These are phyloP conservation scores for Nomada hirtipes DNA, from an alignment of 2,888 invertebrate genomes.

Conservation along the genomic window DNA sequence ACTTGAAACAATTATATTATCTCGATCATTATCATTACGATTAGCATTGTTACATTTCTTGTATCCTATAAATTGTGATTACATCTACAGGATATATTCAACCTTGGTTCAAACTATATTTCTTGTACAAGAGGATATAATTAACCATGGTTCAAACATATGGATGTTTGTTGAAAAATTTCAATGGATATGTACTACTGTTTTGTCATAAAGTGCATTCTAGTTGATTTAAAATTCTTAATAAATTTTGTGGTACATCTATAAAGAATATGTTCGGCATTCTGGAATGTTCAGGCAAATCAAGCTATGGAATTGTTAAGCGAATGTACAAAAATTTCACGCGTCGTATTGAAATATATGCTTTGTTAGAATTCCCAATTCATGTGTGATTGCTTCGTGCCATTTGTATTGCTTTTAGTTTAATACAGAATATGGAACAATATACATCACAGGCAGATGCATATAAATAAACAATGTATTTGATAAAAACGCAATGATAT, in stretches of 20 bases:
- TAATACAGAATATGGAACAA: background rate
- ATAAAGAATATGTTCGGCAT: constrained; percentile 60
- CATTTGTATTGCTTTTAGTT: constrained; percentile 9
- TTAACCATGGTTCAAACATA: constrained; percentile 61
- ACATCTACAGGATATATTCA: constrained; percentile 60
- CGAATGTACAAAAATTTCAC: constrained; percentile 61
- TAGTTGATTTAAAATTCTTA: constrained; percentile 18
- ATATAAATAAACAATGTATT: constrained; percentile 7
- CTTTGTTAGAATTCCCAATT: constrained; percentile 78
- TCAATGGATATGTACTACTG: constrained; percentile 34
- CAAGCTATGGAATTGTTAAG: constrained; percentile 72
- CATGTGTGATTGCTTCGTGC: constrained; percentile 30
- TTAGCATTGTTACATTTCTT: constrained; percentile 62
- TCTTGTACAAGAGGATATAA: constrained; percentile 59
- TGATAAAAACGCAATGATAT: constrained; percentile 8
- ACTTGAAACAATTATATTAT: constrained; percentile 58
- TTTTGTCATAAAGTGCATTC: constrained; percentile 52
- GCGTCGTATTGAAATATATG: constrained; percentile 76
- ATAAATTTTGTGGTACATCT: constrained; percentile 41
- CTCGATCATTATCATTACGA: constrained; percentile 59
- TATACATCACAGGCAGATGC: background rate
- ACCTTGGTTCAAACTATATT: constrained; percentile 63
- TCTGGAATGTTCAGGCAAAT: constrained; percentile 65
- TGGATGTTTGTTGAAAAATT: constrained; percentile 42
- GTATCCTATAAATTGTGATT: constrained; percentile 63